Evolutionary conservation across 2,888 invertebrate genomes (phyloP).

Genomic region (Clanis bilineata): DNA sequence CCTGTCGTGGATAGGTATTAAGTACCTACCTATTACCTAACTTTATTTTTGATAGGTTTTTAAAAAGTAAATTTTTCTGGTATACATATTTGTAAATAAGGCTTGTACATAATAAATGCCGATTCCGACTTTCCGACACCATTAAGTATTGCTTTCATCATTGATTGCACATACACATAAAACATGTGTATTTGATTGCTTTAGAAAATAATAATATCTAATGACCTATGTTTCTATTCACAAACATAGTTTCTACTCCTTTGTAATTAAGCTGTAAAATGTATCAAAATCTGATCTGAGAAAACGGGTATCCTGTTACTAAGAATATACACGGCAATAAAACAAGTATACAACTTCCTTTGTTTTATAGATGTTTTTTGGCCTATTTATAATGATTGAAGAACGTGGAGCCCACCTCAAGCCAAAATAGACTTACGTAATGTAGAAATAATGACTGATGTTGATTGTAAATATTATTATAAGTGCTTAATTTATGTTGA

Average conservation of each 20-base stretch:
- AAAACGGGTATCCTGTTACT: neutral
- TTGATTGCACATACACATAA: too few relatives aligned
- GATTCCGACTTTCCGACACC: too few relatives aligned
- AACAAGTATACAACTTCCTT: neutral
- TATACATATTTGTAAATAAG: neutral
- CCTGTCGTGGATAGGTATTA: neutral
- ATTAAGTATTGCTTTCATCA: too few relatives aligned
- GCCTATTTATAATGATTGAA: neutral
- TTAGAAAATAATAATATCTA: neutral
- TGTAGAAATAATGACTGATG: conserved; percentile 2
- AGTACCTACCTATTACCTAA: neutral
- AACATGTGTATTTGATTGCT: too few relatives aligned
- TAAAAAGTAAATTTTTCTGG: neutral
- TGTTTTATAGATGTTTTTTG: neutral
- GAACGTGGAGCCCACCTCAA: neutral
- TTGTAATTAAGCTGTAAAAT: neutral
- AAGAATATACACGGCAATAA: neutral
- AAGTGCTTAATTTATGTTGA: conserved; percentile 11
- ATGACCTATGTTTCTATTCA: neutral
- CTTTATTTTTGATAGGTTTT: neutral
- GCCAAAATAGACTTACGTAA: conserved; percentile 6
- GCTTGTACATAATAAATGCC: neutral
- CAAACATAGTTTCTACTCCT: neutral
- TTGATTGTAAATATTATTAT: conserved; percentile 2
- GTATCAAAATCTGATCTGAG: neutral